Base-by-base conservation (phyloP, 2,888 invertebrate species). In the Drosophila emarginata region DNA sequence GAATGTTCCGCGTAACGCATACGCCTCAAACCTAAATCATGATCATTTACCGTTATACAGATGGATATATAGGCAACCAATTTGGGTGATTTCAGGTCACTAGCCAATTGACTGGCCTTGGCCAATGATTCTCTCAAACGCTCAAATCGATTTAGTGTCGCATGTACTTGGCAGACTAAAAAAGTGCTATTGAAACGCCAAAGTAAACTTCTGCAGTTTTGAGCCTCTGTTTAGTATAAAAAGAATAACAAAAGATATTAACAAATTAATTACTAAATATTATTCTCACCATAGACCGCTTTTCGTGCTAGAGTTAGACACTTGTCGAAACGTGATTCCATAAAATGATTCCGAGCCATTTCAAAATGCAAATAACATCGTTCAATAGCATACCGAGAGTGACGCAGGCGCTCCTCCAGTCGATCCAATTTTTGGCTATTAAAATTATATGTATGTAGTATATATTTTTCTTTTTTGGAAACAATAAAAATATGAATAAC, bases 111-210 rank as follows among this genome's bases (percentile, higher is more conserved):
- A 1, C 12, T 64, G 0, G 89, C 87, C 54, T 80, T 87, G 4
- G 36, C 65, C n/a, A 90, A 72, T 0, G 79, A 72, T 2, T 89
- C 88, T 37, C 74, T 78, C 2, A 88, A 78, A 12, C 85, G 85
- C 59, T 89, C 87, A 36, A 77, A 78, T 21, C 89, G 89, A 57
- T 80, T 79, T 7, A 90, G 74, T 1, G 78, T 72, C 0, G 89
- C 89, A 58, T 90, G 88, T 4, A 90, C 78, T 59, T 90, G 89
- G 23, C 87, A 85, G 32, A 85, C 80, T 7, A 90, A 58, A 56
- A 90, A 79, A 0, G 72, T 65, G 57, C 83, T 79, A 3, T 90
- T 79, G 36, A 91, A 89, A 2, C 76, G 77, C 91, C 91, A 91
- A 1, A 88, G 64, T 6, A 67, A 11, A 45, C 87, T 89, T 32